These are phyloP conservation scores for Ictalurus furcatus DNA, from an alignment of 2,113 vertebrate genomes.

Conservation along the genomic window DNA sequence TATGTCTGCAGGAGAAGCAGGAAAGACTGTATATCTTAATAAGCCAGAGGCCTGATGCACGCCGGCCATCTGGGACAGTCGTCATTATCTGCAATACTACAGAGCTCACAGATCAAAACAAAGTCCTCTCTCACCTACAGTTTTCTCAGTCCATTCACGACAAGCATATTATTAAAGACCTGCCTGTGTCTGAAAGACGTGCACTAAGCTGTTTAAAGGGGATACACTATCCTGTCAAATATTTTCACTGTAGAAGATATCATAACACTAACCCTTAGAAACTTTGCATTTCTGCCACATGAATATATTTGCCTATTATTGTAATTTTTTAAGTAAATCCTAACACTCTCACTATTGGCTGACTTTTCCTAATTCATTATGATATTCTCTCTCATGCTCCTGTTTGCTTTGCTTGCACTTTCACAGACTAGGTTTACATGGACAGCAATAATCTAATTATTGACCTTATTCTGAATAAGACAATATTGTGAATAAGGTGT, in stretches of 20 bases:
- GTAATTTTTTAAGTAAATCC: background rate
- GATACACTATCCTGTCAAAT: background rate
- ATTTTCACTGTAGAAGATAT: background rate
- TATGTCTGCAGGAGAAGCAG: background rate
- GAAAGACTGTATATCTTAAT: background rate
- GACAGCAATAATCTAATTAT: too few relatives aligned
- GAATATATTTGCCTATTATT: background rate
- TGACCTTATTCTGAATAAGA: too few relatives aligned
- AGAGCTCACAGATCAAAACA: slow-evolving; percentile 31
- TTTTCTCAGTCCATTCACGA: background rate
- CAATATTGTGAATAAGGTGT: too few relatives aligned
- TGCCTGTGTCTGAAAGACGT: background rate
- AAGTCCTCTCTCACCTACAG: background rate
- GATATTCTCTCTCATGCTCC: background rate
- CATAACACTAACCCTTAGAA: background rate
- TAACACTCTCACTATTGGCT: background rate
- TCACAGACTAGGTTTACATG: background rate
- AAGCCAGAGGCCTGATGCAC: background rate
- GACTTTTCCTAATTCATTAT: background rate
- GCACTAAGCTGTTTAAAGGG: background rate
- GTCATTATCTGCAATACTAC: slow-evolving; percentile 9
- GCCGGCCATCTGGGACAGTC: background rate
- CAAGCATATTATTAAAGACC: background rate
- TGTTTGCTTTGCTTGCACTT: background rate
- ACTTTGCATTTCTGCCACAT: background rate